Base-by-base conservation (phyloP, 2,888 invertebrate species). In the Cheilosia urbana region DNA sequence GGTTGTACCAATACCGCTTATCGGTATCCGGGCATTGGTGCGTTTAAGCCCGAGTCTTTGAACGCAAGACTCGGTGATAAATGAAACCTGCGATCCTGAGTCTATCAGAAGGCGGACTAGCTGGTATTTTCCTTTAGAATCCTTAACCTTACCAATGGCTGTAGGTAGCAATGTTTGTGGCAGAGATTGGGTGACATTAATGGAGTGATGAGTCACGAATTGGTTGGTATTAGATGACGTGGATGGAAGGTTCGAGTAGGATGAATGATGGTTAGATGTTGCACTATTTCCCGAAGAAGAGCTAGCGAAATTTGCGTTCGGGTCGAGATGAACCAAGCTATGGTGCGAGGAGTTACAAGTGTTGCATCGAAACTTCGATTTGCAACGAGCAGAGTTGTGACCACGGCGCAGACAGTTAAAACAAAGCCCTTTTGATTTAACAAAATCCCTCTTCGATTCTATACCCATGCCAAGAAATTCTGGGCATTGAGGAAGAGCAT, bases 341-440 rank as follows among this genome's bases (percentile, higher is more conserved):
- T 75, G 75, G 17, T 75, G 75, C 13, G 40, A 37, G 4, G 75
- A n/a, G 15, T 65, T 55, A 13, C 75, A 75, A 2, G 57, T 30
- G 13, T 21, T 65, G 4, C 60, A 72, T 42, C 62, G 30, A 30
- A 24, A 24, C 24, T 24, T 24, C 2, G 24, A 24, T 24, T 24
- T 24, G 24, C 24, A 24, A 47, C 24, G 24, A 24, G 24, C 24
- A 24, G 24, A 24, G 3, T 24, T 24, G 3, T 24, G 24, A 3
- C 24, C 24, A 24, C 24, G 24, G 3, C 24, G 24, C 24, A 24
- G 3, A 24, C 24, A 24, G 24, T 24, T 77, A n/a, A 58, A 71
- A 47, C 78, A 78, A 19, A 71, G 30, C 34, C 42, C 58, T 13
- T 17, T 58, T 0, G 17, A 3, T 34, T 65, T 79, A 2, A 58